Evolutionary conservation across 2,113 vertebrate genomes (phyloP).

Genomic region (Phyllostomus hastatus): DNA sequence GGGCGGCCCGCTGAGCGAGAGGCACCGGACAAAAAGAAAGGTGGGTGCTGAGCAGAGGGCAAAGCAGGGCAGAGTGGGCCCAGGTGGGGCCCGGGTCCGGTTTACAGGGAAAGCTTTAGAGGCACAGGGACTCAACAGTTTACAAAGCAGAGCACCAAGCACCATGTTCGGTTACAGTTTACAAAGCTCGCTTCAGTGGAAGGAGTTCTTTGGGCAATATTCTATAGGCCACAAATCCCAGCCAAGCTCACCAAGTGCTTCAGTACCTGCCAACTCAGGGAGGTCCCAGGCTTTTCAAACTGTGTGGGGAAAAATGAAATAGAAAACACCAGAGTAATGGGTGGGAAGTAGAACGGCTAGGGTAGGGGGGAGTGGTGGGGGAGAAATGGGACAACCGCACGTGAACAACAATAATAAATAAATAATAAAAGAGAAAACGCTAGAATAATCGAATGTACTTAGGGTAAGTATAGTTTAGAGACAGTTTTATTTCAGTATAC

Average conservation of each 20-base stretch:
- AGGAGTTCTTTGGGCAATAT: background rate
- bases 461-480: background rate
- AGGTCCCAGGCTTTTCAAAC: background rate
- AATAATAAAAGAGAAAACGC: background rate
- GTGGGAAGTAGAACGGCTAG: too few relatives aligned
- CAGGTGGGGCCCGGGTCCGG: background rate
- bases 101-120: background rate
- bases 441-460: background rate
- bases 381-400: too few relatives aligned
- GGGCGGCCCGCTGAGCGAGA: constrained; percentile 83
- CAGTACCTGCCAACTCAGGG: background rate
- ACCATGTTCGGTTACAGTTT: background rate
- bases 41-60: background rate
- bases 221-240: background rate
- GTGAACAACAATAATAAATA: too few relatives aligned
- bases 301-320: background rate
- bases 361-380: too few relatives aligned
- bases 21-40: constrained; percentile 85
- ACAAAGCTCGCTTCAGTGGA: background rate
- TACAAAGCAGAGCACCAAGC: background rate
- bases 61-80: background rate
- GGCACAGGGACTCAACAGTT: background rate
- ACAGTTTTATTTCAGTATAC: background rate
- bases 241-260: background rate
- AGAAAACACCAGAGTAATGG: background rate